Evolutionary conservation across 1,140 invertebrate species (phyloP).

Genomic region (Drosophila baimaii): DNA sequence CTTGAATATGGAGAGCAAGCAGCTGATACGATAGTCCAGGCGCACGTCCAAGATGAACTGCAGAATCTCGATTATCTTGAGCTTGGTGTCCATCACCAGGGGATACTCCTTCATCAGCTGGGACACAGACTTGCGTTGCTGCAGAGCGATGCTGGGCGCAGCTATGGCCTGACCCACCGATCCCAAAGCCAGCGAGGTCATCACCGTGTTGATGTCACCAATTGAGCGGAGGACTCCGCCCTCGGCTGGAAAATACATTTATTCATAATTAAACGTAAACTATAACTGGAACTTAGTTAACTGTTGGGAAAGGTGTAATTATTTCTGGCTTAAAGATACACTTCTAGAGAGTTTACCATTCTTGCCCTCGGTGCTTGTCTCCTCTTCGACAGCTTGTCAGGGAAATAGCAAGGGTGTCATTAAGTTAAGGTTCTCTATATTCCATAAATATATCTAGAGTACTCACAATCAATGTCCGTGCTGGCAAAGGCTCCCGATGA

Average conservation of each 20-base stretch:
- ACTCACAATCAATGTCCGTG: conserved; percentile 93
- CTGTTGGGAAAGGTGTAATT: neutral
- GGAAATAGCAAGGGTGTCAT: conserved; percentile 27
- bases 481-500: conserved; percentile 87
- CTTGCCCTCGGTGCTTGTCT: conserved; percentile 66
- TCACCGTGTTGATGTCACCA: conserved; percentile 95
- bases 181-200: conserved; percentile 93
- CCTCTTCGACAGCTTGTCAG: conserved; percentile 77
- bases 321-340: neutral
- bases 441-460: neutral
- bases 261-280: neutral
- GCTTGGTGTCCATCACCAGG: conserved; percentile 98
- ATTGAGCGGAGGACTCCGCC: conserved; percentile 94
- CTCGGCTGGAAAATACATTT: conserved; percentile 87
- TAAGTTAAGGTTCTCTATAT: neutral
- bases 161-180: conserved; percentile 88
- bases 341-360: neutral
- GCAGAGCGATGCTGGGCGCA: conserved; percentile 84
- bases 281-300: too few species aligned
- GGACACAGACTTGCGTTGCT: conserved; percentile 85
- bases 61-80: conserved; percentile 99
- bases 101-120: conserved; percentile 91
- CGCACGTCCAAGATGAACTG: conserved; percentile 99
- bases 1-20: conserved; percentile 98
- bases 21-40: conserved; percentile 98